A percentile compares a stretch with the other conserved stretches of the same genome.
Evolutionary conservation across 2,888 invertebrate genomes (phyloP).

Genomic region (Serripes groenlandicus): DNA sequence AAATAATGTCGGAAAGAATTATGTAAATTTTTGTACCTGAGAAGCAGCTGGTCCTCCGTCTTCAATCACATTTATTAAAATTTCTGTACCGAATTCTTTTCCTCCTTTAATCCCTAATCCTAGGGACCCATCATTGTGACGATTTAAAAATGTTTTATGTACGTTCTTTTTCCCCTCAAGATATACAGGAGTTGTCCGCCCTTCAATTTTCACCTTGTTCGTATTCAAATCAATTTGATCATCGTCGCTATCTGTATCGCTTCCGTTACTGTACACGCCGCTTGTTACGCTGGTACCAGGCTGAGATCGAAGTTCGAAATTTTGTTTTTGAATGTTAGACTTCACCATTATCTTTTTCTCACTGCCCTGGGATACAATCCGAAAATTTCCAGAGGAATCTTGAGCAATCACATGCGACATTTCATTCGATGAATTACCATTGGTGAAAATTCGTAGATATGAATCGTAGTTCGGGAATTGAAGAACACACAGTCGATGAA

Average conservation of each 20-base stretch:
- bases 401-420: conserved; percentile 75
- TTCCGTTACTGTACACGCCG: conserved; percentile 72
- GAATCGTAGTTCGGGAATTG: conserved; percentile 78
- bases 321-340: conserved; percentile 66
- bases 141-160: conserved; percentile 71
- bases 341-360: conserved; percentile 70
- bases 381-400: conserved; percentile 76
- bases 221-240: conserved; percentile 54
- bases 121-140: conserved; percentile 76
- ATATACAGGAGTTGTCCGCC: conserved; percentile 56
- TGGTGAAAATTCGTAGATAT: conserved; percentile 74
- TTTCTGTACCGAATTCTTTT: conserved; percentile 78
- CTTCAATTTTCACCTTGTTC: conserved; percentile 21
- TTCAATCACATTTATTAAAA: conserved; percentile 76
- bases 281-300: conserved; percentile 76
- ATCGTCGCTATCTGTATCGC: conserved; percentile 60
- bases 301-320: conserved; percentile 65
- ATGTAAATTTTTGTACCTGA: too few species aligned
- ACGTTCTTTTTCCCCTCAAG: conserved; percentile 63
- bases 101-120: conserved; percentile 80
- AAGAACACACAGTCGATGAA: conserved; percentile 77
- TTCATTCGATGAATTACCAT: conserved; percentile 68
- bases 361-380: conserved; percentile 75
- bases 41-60: conserved; percentile 77
- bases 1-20: too few species aligned